Percentiles rank a stretch among this genome's conserved stretches.
phyloP scores from a whole-genome alignment of 2,888 invertebrate genomes.

The Colletes collaris region DNA sequence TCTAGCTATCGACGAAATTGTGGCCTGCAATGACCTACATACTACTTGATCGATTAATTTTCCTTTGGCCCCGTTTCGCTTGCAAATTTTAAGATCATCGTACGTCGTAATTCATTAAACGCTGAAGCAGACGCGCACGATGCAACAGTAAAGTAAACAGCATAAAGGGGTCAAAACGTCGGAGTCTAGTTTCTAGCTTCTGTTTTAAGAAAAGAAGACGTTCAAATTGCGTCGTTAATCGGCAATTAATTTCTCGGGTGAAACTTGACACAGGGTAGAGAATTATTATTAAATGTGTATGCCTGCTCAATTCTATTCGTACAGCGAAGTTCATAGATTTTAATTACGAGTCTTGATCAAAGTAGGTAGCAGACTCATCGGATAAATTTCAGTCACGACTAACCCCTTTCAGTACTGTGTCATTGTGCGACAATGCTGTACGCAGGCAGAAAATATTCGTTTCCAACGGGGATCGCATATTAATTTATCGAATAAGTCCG shows the following conservation, averaged over 20 bases:
- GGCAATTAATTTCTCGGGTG: not conserved
- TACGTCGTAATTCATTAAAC: constrained; percentile 12
- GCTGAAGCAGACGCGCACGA: not conserved
- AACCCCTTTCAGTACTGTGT: constrained; percentile 75
- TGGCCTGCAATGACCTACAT: constrained; percentile 65
- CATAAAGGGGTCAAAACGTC: not conserved
- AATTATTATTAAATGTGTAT: constrained; percentile 2
- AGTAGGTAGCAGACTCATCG: constrained; percentile 29
- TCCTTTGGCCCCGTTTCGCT: constrained; percentile 41
- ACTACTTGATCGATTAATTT: constrained; percentile 62
- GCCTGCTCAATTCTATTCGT: not conserved
- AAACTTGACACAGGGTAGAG: not conserved
- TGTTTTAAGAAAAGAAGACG: no score
- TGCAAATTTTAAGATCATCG: constrained; percentile 26
- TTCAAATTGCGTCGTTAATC: not conserved
- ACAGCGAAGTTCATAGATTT: constrained; percentile 1
- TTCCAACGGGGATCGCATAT: constrained; percentile 70
- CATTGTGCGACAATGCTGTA: constrained; percentile 67
- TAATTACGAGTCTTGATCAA: constrained; percentile 17
- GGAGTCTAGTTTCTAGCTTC: not conserved
- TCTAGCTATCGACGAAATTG: constrained; percentile 63
- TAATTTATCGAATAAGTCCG: constrained; percentile 59
- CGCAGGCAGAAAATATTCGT: constrained; percentile 74
- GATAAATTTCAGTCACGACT: constrained; percentile 77
- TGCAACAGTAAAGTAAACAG: not conserved